Evolutionary conservation across 2,888 invertebrate species (phyloP).

Genomic region (Tiliacea citrago): DNA sequence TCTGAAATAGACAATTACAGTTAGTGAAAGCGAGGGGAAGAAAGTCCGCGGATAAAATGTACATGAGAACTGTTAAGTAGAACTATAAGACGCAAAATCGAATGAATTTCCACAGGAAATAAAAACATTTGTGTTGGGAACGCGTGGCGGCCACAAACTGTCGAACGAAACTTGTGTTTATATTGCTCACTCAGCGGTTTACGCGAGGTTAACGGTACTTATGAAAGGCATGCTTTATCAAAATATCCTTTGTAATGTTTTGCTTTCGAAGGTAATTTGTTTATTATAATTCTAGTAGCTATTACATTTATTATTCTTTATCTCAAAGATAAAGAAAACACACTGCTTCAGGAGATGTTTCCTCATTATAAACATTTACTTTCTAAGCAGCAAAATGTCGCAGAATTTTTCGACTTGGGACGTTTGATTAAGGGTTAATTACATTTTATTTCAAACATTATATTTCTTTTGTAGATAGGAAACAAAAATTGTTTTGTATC

Average conservation of each 20-base stretch:
- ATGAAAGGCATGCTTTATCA: constrained; percentile 42
- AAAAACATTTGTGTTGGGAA: constrained; percentile 71
- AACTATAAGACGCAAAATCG: constrained; percentile 73
- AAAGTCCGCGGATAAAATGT: constrained; percentile 70
- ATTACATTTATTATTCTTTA: constrained; percentile 43
- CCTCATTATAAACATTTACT: constrained; percentile 30
- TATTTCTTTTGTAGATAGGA: background rate
- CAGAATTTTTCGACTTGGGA: constrained; percentile 18
- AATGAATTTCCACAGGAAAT: constrained; percentile 73
- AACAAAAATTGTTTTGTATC: background rate
- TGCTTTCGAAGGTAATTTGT: constrained; percentile 50
- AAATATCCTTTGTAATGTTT: constrained; percentile 59
- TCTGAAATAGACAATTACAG: constrained; percentile 63
- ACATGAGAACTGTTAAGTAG: constrained; percentile 71
- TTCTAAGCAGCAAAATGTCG: constrained; percentile 15
- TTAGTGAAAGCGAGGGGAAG: constrained; percentile 63
- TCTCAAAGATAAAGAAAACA: constrained; percentile 47
- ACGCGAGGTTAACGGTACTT: constrained; percentile 55
- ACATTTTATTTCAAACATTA: constrained; percentile 16
- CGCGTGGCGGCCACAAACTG: constrained; percentile 63
- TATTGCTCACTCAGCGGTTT: constrained; percentile 61
- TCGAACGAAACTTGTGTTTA: constrained; percentile 67
- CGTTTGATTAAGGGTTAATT: constrained; percentile 17
- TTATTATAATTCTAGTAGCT: constrained; percentile 50
- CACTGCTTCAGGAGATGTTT: constrained; percentile 25